phyloP scores from a whole-genome alignment of 2,888 invertebrate genomes.

The Carpatolechia fugitivella region DNA sequence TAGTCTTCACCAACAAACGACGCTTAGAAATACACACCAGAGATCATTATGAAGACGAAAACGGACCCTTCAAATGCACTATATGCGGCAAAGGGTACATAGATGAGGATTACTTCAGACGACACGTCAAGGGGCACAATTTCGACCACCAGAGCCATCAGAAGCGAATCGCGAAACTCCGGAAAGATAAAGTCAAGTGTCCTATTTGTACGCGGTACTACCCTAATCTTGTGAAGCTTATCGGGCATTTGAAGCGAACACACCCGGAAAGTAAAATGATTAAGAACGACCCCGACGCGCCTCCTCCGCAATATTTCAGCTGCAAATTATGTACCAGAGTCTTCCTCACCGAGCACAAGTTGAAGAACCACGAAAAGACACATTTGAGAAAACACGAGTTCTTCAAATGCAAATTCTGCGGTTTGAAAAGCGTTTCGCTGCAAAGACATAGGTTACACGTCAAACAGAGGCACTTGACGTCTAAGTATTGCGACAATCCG shows the following conservation, averaged over 20 bases:
- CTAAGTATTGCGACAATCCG: constrained; percentile 62
- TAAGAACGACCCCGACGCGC: constrained; percentile 71
- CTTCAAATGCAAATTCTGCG: constrained; percentile 72
- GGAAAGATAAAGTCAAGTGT: constrained; percentile 68
- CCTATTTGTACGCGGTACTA: constrained; percentile 68
- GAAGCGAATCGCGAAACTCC: constrained; percentile 58
- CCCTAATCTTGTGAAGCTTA: constrained; percentile 63
- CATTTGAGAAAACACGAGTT: constrained; percentile 67
- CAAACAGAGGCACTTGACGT: constrained; percentile 55
- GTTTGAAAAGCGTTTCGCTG: constrained; percentile 61
- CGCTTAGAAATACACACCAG: constrained; percentile 67
- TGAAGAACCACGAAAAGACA: constrained; percentile 59
- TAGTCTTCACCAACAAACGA: constrained; percentile 69
- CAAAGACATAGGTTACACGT: constrained; percentile 65
- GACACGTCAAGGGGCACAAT: constrained; percentile 76
- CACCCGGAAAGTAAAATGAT: constrained; percentile 76
- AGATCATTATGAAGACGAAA: constrained; percentile 72
- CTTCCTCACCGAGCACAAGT: constrained; percentile 56
- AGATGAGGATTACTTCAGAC: constrained; percentile 68
- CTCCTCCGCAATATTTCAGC: constrained; percentile 54
- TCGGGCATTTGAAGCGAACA: constrained; percentile 62
- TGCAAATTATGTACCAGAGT: constrained; percentile 71
- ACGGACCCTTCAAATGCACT: constrained; percentile 71
- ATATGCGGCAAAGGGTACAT: constrained; percentile 76
- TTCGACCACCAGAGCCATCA: constrained; percentile 65